Evolutionary conservation across 2,888 invertebrate genomes (phyloP).

Genomic region (Parascotia fuliginaria): DNA sequence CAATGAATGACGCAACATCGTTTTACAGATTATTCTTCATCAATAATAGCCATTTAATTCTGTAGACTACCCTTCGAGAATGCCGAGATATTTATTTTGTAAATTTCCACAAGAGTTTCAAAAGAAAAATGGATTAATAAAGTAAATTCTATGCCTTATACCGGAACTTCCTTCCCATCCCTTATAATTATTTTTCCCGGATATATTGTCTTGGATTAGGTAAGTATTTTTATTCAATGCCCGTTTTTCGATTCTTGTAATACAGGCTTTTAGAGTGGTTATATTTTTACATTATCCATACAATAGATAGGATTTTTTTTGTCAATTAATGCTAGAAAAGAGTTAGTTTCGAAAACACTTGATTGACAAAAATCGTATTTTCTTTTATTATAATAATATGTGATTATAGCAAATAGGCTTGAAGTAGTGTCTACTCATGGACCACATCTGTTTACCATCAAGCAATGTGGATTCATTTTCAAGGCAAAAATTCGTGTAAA

Average conservation of each 20-base stretch:
- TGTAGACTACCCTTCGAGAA: background rate
- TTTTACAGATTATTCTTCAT: background rate
- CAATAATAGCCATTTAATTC: background rate
- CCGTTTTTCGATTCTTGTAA: constrained; percentile 10
- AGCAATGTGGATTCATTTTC: too few relatives aligned
- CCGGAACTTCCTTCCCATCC: constrained; percentile 24
- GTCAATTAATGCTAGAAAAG: too few relatives aligned
- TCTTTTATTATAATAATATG: too few relatives aligned
- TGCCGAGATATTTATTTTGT: constrained; percentile 2
- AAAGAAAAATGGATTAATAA: constrained; percentile 7
- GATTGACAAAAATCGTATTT: too few relatives aligned
- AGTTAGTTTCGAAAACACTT: too few relatives aligned
- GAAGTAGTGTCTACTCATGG: too few relatives aligned
- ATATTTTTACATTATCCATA: constrained; percentile 6
- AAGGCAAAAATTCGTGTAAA: too few relatives aligned
- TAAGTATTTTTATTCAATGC: constrained; percentile 18
- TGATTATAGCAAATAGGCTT: too few relatives aligned
- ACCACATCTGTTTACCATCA: too few relatives aligned
- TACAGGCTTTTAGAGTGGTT: background rate
- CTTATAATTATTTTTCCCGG: constrained; percentile 35
- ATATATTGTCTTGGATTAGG: constrained; percentile 19
- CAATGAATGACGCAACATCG: background rate
- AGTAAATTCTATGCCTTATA: constrained; percentile 13
- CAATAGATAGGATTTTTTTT: background rate
- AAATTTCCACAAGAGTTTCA: background rate